These are phyloP conservation scores for Chloromyia formosa DNA, from an alignment of 2,888 invertebrate species.

Conservation along the genomic window DNA sequence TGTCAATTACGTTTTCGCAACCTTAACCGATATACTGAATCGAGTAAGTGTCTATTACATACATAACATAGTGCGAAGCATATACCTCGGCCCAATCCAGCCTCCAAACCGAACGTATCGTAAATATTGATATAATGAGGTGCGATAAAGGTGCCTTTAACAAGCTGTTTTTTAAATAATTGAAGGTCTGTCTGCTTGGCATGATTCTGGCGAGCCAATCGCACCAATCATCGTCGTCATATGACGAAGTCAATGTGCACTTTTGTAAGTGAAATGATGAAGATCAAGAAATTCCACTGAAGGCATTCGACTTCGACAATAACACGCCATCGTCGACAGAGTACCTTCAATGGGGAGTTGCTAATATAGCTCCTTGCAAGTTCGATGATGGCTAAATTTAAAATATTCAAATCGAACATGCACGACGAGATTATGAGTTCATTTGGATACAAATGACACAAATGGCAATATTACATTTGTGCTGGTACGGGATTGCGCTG, in stretches of 20 bases:
- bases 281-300: conserved; percentile 25
- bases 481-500: no score
- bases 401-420: no score
- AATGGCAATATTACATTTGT: no score
- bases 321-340: not conserved
- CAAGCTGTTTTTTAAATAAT: conserved; percentile 42
- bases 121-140: conserved; percentile 59
- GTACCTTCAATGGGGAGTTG: no score
- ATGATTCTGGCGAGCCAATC: conserved; percentile 22
- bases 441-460: no score
- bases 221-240: conserved; percentile 27
- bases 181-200: conserved; percentile 26
- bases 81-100: not conserved
- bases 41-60: not conserved
- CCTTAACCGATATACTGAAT: not conserved
- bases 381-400: no score
- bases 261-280: conserved; percentile 21
- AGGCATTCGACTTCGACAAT: conserved; percentile 7
- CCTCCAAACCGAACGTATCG: conserved; percentile 47
- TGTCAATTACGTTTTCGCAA: conserved; percentile 40
- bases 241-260: not conserved
- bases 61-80: not conserved
- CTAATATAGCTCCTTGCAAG: no score
- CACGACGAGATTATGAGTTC: no score
- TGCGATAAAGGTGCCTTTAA: conserved; percentile 56